Evolutionary conservation across 2,797 vertebrate genomes (phyloP).

Genomic region (Pogonophryne albipinna): DNA sequence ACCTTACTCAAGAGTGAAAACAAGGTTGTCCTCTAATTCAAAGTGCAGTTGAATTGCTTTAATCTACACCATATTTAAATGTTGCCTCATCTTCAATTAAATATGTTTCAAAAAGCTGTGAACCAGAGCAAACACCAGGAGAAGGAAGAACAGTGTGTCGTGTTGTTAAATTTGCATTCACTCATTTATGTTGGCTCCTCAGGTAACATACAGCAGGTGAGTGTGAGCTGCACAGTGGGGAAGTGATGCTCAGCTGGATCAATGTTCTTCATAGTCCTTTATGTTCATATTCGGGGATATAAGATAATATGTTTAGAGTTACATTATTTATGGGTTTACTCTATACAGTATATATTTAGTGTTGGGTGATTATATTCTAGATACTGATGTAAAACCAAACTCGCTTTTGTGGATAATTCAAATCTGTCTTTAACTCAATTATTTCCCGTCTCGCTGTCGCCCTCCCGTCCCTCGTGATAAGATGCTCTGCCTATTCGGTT

Average conservation of each 20-base stretch:
- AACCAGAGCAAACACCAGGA: not conserved
- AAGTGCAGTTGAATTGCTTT: conserved; percentile 21
- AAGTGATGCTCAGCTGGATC: not conserved
- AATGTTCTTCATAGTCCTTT: not conserved
- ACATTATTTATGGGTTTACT: not conserved
- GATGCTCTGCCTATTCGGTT: conserved; percentile 51
- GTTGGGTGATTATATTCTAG: conserved; percentile 6
- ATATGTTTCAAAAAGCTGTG: not conserved
- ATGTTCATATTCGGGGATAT: no score
- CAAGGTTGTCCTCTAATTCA: conserved; percentile 5
- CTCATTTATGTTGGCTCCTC: not conserved
- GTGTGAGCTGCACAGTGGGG: not conserved
- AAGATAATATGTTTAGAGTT: not conserved
- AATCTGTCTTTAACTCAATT: conserved; percentile 25
- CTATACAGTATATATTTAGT: not conserved
- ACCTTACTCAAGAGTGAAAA: conserved; percentile 11
- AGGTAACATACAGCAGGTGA: not conserved
- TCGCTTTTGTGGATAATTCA: conserved; percentile 23
- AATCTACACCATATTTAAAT: conserved; percentile 4
- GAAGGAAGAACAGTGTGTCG: not conserved
- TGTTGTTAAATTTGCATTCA: not conserved
- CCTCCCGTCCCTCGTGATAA: conserved; percentile 40
- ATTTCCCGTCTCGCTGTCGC: not conserved
- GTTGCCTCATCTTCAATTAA: not conserved
- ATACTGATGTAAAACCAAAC: conserved; percentile 5